Percentiles rank a stretch among this genome's conserved stretches.
Evolutionary conservation across 2,888 invertebrate species (phyloP).

Genomic region (Xylocampa areola): DNA sequence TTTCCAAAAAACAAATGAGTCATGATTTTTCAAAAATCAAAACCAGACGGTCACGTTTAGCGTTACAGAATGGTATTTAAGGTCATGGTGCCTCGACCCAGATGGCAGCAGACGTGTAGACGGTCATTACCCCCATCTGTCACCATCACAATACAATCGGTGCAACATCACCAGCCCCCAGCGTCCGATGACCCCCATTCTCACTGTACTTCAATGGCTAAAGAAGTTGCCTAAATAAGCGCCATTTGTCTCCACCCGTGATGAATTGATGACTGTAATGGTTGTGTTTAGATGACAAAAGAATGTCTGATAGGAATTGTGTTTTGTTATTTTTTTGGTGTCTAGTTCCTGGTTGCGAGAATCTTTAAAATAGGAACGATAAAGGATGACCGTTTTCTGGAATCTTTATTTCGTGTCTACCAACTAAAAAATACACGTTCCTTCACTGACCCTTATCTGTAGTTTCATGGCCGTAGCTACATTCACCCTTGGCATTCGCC

Average conservation of each 20-base stretch:
- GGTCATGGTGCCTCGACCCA: slow-evolving; percentile 40
- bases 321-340: slow-evolving; percentile 6
- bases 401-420: too few species aligned
- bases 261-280: slow-evolving; percentile 20
- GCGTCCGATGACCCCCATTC: slow-evolving; percentile 45
- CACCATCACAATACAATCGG: slow-evolving; percentile 42
- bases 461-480: too few species aligned
- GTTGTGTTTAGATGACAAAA: slow-evolving; percentile 26
- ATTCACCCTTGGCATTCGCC: too few species aligned
- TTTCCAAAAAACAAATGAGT: slow-evolving; percentile 1
- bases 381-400: too few species aligned
- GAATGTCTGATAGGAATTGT: slow-evolving; percentile 17
- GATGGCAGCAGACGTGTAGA: slow-evolving; percentile 17
- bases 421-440: too few species aligned
- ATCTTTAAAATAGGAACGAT: too few species aligned
- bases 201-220: slow-evolving; percentile 33
- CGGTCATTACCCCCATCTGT: slow-evolving; percentile 31
- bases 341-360: background rate
- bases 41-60: background rate
- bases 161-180: slow-evolving; percentile 29
- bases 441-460: too few species aligned
- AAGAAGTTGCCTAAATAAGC: slow-evolving; percentile 4
- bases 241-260: slow-evolving; percentile 11
- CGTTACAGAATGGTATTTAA: background rate
- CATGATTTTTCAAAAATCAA: background rate